phyloP scores from a whole-genome alignment of 2,888 invertebrate genomes.

The Brenthis hecate region DNA sequence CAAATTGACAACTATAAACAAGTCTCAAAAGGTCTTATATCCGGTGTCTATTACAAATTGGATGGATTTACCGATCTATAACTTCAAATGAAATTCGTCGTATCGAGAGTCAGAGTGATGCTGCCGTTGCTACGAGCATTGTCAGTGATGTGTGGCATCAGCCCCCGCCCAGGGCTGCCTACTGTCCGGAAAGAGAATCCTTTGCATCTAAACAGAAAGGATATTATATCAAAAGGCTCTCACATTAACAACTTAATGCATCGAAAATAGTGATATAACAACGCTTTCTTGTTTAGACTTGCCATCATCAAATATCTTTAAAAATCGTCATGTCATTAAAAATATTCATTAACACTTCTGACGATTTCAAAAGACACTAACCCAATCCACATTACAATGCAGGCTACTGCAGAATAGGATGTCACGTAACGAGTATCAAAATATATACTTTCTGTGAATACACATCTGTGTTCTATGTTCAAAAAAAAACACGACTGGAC shows the following conservation, averaged over 20 bases:
- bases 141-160: slow-evolving; percentile 5
- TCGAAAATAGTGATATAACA: no score
- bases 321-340: slow-evolving; percentile 8
- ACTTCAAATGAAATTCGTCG: slow-evolving; percentile 10
- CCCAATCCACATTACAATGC: slow-evolving; percentile 4
- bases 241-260: not conserved
- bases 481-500: slow-evolving; percentile 1
- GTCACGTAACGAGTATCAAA: slow-evolving; percentile 15
- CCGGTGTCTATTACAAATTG: slow-evolving; percentile 18
- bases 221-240: not conserved
- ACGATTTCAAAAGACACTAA: not conserved
- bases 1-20: slow-evolving; percentile 13
- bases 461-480: slow-evolving; percentile 2
- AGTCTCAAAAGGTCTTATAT: slow-evolving; percentile 9
- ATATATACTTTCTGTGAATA: slow-evolving; percentile 17
- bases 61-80: slow-evolving; percentile 21
- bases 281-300: not conserved
- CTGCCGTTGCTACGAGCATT: slow-evolving; percentile 4
- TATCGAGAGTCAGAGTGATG: slow-evolving; percentile 13
- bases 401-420: slow-evolving; percentile 8
- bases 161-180: slow-evolving; percentile 1
- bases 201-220: not conserved
- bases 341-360: slow-evolving; percentile 1
- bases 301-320: not conserved
- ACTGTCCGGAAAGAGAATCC: slow-evolving; percentile 2